Evolutionary conservation across 1,140 invertebrate species (phyloP).

Genomic region (Holotrichia oblita): DNA sequence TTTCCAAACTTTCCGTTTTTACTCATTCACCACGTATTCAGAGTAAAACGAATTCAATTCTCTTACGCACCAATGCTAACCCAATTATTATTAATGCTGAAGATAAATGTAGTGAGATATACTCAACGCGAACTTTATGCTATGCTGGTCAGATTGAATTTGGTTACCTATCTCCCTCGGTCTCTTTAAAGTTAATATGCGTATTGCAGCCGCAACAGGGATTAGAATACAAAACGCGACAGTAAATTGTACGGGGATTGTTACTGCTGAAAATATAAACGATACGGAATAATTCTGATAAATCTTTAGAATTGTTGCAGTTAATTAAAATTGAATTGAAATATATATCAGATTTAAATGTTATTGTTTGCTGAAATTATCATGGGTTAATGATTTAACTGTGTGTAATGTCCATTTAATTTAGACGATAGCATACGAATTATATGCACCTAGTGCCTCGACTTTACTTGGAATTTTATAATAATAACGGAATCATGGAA

Average conservation of each 20-base stretch:
- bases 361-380: conserved; percentile 25
- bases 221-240: conserved; percentile 18
- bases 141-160: background rate
- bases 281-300: conserved; percentile 28
- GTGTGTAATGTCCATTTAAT: background rate
- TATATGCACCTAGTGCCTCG: too few species aligned
- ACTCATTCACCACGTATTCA: too few species aligned
- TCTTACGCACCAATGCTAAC: background rate
- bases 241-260: background rate
- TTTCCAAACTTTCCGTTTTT: too few species aligned
- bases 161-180: background rate
- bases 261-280: conserved; percentile 25
- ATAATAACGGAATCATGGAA: too few species aligned
- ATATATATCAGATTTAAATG: conserved; percentile 17
- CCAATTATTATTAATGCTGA: conserved; percentile 7
- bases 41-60: too few species aligned
- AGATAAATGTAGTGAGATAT: conserved; percentile 6
- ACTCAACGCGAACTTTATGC: background rate
- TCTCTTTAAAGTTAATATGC: background rate
- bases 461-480: too few species aligned
- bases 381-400: background rate
- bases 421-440: background rate
- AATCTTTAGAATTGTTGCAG: conserved; percentile 21
- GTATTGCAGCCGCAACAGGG: conserved; percentile 8
- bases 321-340: conserved; percentile 25